phyloP scores from a whole-genome alignment of 2,113 vertebrate genomes.

The Thinocorus orbignyianus region DNA sequence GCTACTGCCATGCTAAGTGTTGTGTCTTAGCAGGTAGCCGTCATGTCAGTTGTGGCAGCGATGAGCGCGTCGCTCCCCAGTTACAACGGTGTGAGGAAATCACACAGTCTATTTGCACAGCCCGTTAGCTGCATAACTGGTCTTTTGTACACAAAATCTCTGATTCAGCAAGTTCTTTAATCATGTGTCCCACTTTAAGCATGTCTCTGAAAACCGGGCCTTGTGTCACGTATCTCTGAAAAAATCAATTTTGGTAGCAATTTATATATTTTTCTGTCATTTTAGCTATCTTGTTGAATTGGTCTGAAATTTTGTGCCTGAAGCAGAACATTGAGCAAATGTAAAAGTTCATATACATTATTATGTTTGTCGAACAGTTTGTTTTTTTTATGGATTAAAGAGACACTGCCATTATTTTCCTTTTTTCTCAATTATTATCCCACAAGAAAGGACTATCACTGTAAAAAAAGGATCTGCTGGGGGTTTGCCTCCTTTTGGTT shows the following conservation, averaged over 20 bases:
- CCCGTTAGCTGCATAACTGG: constrained; percentile 15
- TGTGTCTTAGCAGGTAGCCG: accelerated
- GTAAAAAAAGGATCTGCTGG: not conserved
- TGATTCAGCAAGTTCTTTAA: constrained; percentile 57
- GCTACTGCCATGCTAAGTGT: not conserved
- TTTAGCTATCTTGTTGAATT: not conserved
- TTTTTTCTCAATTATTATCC: not conserved
- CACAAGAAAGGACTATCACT: not conserved
- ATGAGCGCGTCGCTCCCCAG: not conserved
- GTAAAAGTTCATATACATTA: not conserved
- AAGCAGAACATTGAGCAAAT: not conserved
- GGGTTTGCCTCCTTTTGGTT: not conserved
- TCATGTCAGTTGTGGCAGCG: not conserved
- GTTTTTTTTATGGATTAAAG: not conserved
- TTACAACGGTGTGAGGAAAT: not conserved
- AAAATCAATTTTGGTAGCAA: not conserved
- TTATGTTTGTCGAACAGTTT: not conserved
- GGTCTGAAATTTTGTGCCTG: not conserved
- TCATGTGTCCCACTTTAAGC: not conserved
- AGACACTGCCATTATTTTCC: not conserved
- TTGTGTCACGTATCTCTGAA: not conserved
- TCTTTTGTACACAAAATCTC: constrained; percentile 47
- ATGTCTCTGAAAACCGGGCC: not conserved
- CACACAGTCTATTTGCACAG: constrained; percentile 28
- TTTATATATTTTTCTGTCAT: not conserved